These are phyloP conservation scores for Rhagonycha lutea DNA, from an alignment of 2,888 invertebrate genomes.

Conservation along the genomic window DNA sequence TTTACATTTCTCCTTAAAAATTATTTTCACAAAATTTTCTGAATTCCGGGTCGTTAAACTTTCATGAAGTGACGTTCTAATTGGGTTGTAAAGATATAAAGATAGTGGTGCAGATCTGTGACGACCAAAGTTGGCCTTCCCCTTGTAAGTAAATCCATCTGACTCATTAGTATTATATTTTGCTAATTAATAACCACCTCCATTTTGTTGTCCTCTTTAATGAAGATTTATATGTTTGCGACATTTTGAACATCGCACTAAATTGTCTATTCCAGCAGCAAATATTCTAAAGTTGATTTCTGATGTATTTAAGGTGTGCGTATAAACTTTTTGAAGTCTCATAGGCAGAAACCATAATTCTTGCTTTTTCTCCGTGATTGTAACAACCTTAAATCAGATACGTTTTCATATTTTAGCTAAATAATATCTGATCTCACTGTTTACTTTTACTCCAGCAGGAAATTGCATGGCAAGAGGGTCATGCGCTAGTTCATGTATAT, in stretches of 20 bases:
- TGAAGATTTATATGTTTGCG: not conserved
- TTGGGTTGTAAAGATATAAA: no score
- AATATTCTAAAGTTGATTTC: conserved; percentile 74
- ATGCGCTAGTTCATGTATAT: conserved; percentile 61
- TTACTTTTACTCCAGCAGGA: conserved; percentile 70
- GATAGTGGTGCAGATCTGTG: no score
- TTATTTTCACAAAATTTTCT: no score
- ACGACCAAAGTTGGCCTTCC: no score
- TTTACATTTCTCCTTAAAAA: no score
- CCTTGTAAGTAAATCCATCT: no score
- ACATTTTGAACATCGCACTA: conserved; percentile 64
- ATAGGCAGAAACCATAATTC: conserved; percentile 71
- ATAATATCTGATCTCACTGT: not conserved
- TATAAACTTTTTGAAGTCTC: conserved; percentile 70
- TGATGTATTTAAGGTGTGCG: conserved; percentile 59
- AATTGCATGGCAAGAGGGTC: conserved; percentile 71
- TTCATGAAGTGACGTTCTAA: no score
- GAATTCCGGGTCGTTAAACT: no score
- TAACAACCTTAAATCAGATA: conserved; percentile 54
- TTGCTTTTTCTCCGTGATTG: conserved; percentile 60
- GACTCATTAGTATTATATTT: no score
- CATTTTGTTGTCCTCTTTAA: no score
- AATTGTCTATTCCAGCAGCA: conserved; percentile 62
- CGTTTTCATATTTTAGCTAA: not conserved
- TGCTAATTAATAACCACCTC: no score